phyloP scores from a whole-genome alignment of 2,888 invertebrate species.

The Argyresthia goedartella region DNA sequence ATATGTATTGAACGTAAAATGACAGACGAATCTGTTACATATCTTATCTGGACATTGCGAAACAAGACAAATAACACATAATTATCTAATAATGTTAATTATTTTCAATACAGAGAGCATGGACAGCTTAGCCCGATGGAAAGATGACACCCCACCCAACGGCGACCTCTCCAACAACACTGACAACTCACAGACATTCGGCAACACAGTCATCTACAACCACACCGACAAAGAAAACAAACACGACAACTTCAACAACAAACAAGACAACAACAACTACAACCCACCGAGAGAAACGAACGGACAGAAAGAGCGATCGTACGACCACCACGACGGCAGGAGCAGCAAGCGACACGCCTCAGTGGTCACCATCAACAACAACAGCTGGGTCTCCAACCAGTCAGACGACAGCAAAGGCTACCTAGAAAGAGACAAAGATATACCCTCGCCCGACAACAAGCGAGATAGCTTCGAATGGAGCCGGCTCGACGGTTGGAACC shows the following conservation, averaged over 20 bases:
- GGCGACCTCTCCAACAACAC: slow-evolving; percentile 45
- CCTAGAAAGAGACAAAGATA: slow-evolving; percentile 58
- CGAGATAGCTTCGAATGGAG: slow-evolving; percentile 71
- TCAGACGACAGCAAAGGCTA: slow-evolving; percentile 64
- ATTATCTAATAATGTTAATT: too few species aligned
- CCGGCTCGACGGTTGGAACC: slow-evolving; percentile 81
- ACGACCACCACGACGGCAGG: slow-evolving; percentile 39
- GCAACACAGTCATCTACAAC: slow-evolving; percentile 63
- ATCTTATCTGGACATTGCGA: too few species aligned
- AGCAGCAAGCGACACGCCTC: slow-evolving; percentile 56
- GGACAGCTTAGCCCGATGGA: slow-evolving; percentile 67
- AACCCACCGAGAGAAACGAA: slow-evolving; percentile 16
- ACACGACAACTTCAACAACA: slow-evolving; percentile 17
- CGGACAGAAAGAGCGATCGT: slow-evolving; percentile 15
- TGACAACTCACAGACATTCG: slow-evolving; percentile 42
- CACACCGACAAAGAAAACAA: slow-evolving; percentile 50
- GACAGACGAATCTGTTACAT: too few species aligned
- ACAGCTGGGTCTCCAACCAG: slow-evolving; percentile 62
- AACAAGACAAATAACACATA: too few species aligned
- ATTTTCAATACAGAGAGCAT: slow-evolving; percentile 47
- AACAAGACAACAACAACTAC: slow-evolving; percentile 19
- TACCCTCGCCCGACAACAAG: slow-evolving; percentile 57
- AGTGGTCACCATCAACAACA: slow-evolving; percentile 61
- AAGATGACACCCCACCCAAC: slow-evolving; percentile 66
- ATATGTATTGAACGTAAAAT: too few species aligned